Evolutionary conservation across 2,113 vertebrate genomes (phyloP).

Genomic region (Cyprinus carpio): DNA sequence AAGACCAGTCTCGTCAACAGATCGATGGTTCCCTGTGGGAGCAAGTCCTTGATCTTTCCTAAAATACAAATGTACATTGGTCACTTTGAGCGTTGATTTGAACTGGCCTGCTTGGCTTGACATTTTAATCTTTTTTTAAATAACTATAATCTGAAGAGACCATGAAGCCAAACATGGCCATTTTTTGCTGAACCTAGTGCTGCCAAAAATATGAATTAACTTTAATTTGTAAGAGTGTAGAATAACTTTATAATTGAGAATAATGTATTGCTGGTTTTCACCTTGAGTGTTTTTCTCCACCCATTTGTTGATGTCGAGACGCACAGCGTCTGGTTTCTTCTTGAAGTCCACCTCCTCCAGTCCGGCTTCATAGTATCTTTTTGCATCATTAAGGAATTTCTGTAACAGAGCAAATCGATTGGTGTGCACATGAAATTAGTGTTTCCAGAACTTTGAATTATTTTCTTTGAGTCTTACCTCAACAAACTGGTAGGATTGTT

Average conservation of each 20-base stretch:
- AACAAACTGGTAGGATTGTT: conserved; percentile 83
- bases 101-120: too few species aligned
- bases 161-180: neutral
- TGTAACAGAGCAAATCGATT: too few species aligned
- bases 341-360: conserved; percentile 73
- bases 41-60: conserved; percentile 88
- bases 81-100: too few species aligned
- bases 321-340: conserved; percentile 55
- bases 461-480: conserved; percentile 68
- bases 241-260: too few species aligned
- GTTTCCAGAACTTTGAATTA: neutral
- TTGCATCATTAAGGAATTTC: conserved; percentile 49
- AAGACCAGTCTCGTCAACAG: neutral
- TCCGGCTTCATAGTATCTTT: conserved; percentile 69
- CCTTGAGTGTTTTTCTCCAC: conserved; percentile 76
- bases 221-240: too few species aligned
- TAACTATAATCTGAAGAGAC: neutral
- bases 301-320: conserved; percentile 77
- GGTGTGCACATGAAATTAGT: too few species aligned
- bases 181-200: too few species aligned
- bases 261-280: conserved; percentile 42
- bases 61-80: neutral
- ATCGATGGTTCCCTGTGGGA: conserved; percentile 72
- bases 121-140: too few species aligned
- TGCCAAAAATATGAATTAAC: too few species aligned